A percentile compares a stretch with the other conserved stretches of the same genome.
Conservation (phyloP, 1,140 invertebrate genomes). For the Camponotus floridanus region DNA sequence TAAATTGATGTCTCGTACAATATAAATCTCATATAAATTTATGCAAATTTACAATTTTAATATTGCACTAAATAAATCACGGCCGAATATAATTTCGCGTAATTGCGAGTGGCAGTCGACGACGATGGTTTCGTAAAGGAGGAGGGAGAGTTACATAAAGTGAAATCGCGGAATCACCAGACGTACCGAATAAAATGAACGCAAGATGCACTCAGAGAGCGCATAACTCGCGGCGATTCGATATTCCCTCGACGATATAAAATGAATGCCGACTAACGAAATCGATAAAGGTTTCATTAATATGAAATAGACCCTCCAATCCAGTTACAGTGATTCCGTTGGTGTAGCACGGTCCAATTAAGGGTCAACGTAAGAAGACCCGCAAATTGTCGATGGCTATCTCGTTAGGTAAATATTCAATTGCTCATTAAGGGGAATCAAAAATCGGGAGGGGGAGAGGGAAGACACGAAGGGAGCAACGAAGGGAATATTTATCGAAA, state of each 20-base stretch:
- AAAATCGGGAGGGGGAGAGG: slow-evolving; percentile 17
- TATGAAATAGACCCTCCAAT: slow-evolving; percentile 16
- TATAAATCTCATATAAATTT: not conserved
- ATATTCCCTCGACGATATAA: not conserved
- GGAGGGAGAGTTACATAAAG: slow-evolving; percentile 37
- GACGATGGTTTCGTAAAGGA: not conserved
- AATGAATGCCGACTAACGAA: slow-evolving; percentile 12
- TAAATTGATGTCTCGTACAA: not conserved
- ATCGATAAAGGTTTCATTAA: slow-evolving; percentile 54
- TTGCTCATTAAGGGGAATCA: slow-evolving; percentile 46
- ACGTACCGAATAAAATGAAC: slow-evolving; percentile 12
- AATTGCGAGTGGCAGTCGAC: not conserved
- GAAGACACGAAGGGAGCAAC: not conserved
- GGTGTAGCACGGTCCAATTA: slow-evolving; percentile 50
- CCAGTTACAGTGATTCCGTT: slow-evolving; percentile 22
- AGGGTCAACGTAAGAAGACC: slow-evolving; percentile 58
- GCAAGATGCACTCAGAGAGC: slow-evolving; percentile 11
- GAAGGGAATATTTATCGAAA: slow-evolving; percentile 49
- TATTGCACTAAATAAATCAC: not conserved
- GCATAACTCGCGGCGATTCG: slow-evolving; percentile 22
- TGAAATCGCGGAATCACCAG: slow-evolving; percentile 18
- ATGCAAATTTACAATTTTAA: slow-evolving; percentile 15
- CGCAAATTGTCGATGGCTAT: slow-evolving; percentile 40
- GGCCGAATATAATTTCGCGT: not conserved
- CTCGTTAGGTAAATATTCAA: slow-evolving; percentile 52